Evolutionary conservation across 2,888 invertebrate genomes (phyloP), one percentile per base, ranked within the genome.

Genomic region (Cordilura impudica): DNA sequence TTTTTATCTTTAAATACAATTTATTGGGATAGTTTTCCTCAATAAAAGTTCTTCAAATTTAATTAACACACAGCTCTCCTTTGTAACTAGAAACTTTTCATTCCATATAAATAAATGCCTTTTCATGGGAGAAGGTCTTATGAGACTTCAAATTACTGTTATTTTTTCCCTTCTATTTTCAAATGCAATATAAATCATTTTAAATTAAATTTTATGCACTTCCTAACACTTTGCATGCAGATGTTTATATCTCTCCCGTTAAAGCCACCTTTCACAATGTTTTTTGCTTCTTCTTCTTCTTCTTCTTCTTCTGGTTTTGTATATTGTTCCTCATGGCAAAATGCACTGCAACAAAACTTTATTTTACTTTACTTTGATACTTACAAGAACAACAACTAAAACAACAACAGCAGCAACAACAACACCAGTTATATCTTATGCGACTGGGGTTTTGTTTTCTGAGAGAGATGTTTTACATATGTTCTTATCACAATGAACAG

Each of bases 111-210:
- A 26, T 26, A 26, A 26, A 26, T 26, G 26, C 26, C 3, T 6
- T 26, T 26, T 6, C 6, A 26, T 6, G 6, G 4, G 3, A 4
- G n/a, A 39, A 39, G 4, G 14, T n/a, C 35, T n/a, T n/a, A n/a
- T 39, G 35, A 39, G 35, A 39, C 35, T n/a, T 39, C 2, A 31
- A 31, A 31, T 10, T 31, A 10, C n/a, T n/a, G 14, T 45, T 35
- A 35, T 47, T 29, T 45, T 74, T 16, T 31, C 7, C n/a, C n/a
- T 54, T 16, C 49, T 56, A 54, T 58, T 58, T 51, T 14, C 26
- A 76, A 76, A 76, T 70, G 63, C 51, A 65, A 76, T 76, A 76
- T 76, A 76, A 76, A 76, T 76, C 63, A 70, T 70, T 76, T 76
- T 70, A 76, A 76, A 76, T 76, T 76, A 76, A 63, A 76, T 76